Evolutionary conservation across 2,797 vertebrate species (phyloP).

Genomic region (Todus mexicanus): DNA sequence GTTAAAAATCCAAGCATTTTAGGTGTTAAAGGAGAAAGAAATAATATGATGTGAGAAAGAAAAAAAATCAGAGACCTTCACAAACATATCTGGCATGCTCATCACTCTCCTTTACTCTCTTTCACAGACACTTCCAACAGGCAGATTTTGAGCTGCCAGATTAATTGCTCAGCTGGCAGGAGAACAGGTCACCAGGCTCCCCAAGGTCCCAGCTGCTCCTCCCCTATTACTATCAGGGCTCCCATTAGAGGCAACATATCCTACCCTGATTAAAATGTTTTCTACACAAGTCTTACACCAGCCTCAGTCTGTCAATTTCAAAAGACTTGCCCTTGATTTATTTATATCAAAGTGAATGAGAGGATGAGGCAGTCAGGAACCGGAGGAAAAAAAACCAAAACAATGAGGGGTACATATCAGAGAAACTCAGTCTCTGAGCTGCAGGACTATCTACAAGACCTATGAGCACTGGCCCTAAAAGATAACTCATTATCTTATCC

Average conservation of each 20-base stretch:
- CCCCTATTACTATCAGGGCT: neutral
- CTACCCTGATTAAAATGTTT: neutral
- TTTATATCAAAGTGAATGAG: neutral
- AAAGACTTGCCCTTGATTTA: neutral
- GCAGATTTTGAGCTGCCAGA: neutral
- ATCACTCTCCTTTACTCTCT: neutral
- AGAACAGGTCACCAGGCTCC: conserved; percentile 7
- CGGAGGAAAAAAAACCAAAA: neutral
- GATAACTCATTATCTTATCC: neutral
- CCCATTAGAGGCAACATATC: neutral
- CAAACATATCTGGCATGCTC: neutral
- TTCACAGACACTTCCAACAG: neutral
- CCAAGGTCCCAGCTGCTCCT: neutral
- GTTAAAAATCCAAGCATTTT: neutral
- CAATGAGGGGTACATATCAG: neutral
- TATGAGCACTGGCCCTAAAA: neutral
- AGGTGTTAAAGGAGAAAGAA: neutral
- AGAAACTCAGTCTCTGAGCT: neutral
- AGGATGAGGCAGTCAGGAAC: neutral
- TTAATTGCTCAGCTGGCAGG: neutral
- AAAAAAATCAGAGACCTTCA: neutral
- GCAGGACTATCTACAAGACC: neutral
- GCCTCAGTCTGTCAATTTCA: neutral
- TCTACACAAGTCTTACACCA: neutral
- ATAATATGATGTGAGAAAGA: neutral